Conservation (phyloP, 2,888 invertebrate species). For the Leptothorax acervorum region DNA sequence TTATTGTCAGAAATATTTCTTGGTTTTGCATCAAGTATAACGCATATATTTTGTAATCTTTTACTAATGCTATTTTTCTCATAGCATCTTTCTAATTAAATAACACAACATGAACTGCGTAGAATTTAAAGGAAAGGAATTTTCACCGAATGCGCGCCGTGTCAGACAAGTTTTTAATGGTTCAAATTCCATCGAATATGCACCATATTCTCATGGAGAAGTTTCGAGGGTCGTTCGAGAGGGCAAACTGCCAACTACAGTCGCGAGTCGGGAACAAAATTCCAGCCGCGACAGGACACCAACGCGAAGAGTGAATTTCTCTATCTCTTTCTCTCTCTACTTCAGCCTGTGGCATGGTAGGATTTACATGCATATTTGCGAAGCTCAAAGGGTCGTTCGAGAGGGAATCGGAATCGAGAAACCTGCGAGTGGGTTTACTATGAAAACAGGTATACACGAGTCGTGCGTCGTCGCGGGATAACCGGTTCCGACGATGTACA, state of each 20-base stretch:
- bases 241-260: constrained; percentile 42
- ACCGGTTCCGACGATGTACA: constrained; percentile 77
- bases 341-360: constrained; percentile 42
- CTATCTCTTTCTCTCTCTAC: background rate
- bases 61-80: background rate
- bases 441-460: constrained; percentile 66
- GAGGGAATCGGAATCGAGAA: constrained; percentile 65
- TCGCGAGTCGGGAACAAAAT: constrained; percentile 39
- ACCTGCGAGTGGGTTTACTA: constrained; percentile 67
- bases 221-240: constrained; percentile 34
- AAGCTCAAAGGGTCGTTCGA: constrained; percentile 64
- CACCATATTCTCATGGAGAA: constrained; percentile 16
- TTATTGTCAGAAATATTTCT: background rate
- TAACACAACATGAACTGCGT: background rate
- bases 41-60: too few species aligned
- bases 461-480: constrained; percentile 66
- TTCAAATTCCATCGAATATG: constrained; percentile 11
- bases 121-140: background rate
- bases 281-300: constrained; percentile 17
- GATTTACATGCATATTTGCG: constrained; percentile 65
- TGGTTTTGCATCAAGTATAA: background rate
- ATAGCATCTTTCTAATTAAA: background rate
- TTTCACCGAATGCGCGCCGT: background rate
- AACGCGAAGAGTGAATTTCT: background rate
- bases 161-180: constrained; percentile 26